Evolutionary conservation across 2,797 vertebrate genomes (phyloP), one percentile per base, ranked within the genome.

Genomic region (Lacerta bilineata): DNA sequence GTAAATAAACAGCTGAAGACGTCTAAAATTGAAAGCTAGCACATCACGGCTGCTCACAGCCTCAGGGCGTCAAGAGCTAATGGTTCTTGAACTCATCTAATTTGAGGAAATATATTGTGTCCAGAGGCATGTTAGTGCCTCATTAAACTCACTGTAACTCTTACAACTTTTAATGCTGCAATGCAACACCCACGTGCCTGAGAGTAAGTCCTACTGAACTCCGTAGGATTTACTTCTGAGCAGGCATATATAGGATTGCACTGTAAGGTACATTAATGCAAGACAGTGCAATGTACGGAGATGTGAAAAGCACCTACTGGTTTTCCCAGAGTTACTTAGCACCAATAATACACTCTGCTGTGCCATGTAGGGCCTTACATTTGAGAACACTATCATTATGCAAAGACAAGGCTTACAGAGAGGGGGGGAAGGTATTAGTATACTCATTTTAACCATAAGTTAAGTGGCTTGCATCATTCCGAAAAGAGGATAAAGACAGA

Each of bases 81-180:
- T 90, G 79, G 50, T 88, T 89, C 69, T 66, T 36, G 82, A 72
- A 89, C 33, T n/a, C 88, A 10, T 84, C 59, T 88, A 36, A 61
- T 83, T 41, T 4, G 0, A 1, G 64, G 11, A 20, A 74, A 64
- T 41, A 36, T 50, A 55, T 90, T 85, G n/a, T 78, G 82, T 7
- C 8, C 90, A 83, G 1, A 82, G 20, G 41, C 7, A 91, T 50
- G 25, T 6, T 7, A 89, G n/a, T 0, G 82, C 29, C 55, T 50
- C 0, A 0, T 27, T 85, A 90, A 9, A 71, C 66, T 94, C 43
- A 87, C 87, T 88, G 84, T 59, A 4, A 75, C 18, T 10, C n/a
- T 41, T 87, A 77, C 4, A 10, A 68, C 29, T 36, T 36, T 68
- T 17, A 68, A 46, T 41, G 41, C 29, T 33, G 13, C 20, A 71